Base-by-base conservation (phyloP, 2,113 vertebrate genomes). In the Noctilio leporinus region DNA sequence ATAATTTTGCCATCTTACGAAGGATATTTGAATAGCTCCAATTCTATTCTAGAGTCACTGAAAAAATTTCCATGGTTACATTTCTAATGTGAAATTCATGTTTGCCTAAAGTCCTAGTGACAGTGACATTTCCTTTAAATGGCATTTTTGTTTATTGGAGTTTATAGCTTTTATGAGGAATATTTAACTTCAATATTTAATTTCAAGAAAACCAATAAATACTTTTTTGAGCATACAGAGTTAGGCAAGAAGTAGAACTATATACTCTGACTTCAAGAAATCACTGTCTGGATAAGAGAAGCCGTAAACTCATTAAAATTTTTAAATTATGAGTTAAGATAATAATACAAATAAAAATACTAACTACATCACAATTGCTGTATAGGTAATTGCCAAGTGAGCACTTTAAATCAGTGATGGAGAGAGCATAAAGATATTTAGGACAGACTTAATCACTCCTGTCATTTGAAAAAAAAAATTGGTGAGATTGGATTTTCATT, bases 331-430 rank as follows among this genome's bases (percentile, higher is more conserved):
- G 26, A 75, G 55, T 88, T 93, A 91, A 86, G 89, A 69, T 86
- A 89, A 75, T 35, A 94, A 89, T 80, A 92, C n/a, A 53, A 94
- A 95, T 73, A 86, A 93, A 96, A 95, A 90, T 85, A 59, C 53
- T 90, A 80, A 53, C 62, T 35, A 6, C 73, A 88, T 75, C 73
- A 26, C 26, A 80, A 30, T 75, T 16, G 40, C 59, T 89, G 45
- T 33, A 49, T 80, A 26, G 73, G 87, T 93, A 95, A 91, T 92
- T 94, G 51, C 57, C 95, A 91, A 83, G 75, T 72, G 78, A 89
- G 64, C 45, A 26, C 55, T 95, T 81, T 47, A 77, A 80, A 72
- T 93, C 59, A 73, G 30, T n/a, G 45, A 86, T 47, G 16, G 67
- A 89, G 24, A 88, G 24, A 91, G 17, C 53, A 76, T 65, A 22